phyloP scores from a whole-genome alignment of 2,113 vertebrate genomes.

The Poeciliopsis occidentalis region DNA sequence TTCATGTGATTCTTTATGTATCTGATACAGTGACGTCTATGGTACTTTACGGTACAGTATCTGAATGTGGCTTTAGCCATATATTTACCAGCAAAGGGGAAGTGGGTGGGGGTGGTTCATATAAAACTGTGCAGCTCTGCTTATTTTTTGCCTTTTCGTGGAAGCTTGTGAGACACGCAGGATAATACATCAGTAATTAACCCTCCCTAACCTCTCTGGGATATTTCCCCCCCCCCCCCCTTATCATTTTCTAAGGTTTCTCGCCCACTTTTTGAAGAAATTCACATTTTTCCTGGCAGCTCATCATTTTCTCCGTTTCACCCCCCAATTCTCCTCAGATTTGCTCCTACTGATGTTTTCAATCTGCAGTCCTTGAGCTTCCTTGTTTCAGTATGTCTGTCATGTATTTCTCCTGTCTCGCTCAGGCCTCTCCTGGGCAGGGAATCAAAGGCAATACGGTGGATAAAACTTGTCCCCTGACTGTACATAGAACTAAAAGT shows the following conservation, averaged over 20 bases:
- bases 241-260: constrained; percentile 27
- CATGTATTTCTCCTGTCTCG: constrained; percentile 43
- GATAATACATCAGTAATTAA: constrained; percentile 65
- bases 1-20: constrained; percentile 76
- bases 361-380: constrained; percentile 52
- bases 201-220: constrained; percentile 56
- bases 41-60: constrained; percentile 75
- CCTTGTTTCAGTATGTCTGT: constrained; percentile 30
- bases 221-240: background rate
- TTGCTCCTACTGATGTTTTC: constrained; percentile 49
- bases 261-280: constrained; percentile 35
- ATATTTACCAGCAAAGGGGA: constrained; percentile 83
- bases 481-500: constrained; percentile 81
- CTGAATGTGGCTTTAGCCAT: constrained; percentile 80
- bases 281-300: constrained; percentile 46
- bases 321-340: constrained; percentile 42
- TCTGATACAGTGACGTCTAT: constrained; percentile 75
- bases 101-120: constrained; percentile 73
- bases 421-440: constrained; percentile 63
- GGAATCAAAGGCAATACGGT: constrained; percentile 76
- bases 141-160: constrained; percentile 79
- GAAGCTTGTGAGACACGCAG: constrained; percentile 71
- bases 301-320: constrained; percentile 42
- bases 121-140: constrained; percentile 83
- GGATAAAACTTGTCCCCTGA: constrained; percentile 70